phyloP scores from a whole-genome alignment of 2,113 vertebrate species.

The Tympanuchus pallidicinctus region DNA sequence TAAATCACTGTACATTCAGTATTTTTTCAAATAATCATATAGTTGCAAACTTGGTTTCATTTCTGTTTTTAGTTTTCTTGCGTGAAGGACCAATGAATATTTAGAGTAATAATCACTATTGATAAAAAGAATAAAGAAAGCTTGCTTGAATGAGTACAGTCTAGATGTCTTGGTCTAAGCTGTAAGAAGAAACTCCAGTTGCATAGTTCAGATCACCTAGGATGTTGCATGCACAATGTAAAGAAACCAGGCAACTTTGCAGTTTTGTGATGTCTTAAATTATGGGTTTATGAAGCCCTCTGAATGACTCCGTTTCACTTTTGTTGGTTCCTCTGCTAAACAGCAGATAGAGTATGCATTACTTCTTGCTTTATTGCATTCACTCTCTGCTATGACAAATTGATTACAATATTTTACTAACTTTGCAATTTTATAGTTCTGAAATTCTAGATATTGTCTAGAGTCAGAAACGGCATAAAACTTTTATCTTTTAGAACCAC shows the following conservation, averaged over 20 bases:
- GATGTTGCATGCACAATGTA: neutral
- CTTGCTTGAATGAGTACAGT: neutral
- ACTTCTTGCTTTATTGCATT: neutral
- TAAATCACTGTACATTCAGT: neutral
- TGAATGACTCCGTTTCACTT: neutral
- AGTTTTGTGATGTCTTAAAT: neutral
- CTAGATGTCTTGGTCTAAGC: neutral
- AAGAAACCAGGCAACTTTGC: neutral
- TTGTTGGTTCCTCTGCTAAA: neutral
- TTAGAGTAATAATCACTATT: neutral
- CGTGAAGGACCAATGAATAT: neutral
- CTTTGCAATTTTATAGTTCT: neutral
- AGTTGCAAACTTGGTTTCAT: neutral
- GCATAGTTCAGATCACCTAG: neutral
- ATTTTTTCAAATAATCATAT: neutral
- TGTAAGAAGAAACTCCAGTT: neutral
- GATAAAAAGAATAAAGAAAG: neutral
- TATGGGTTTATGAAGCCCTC: neutral
- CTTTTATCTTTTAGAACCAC: neutral
- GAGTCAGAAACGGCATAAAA: neutral
- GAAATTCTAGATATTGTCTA: neutral
- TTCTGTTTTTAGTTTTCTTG: neutral
- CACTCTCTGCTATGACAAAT: neutral
- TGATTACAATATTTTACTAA: neutral
- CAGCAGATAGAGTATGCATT: neutral